Percentiles rank a stretch among this genome's conserved stretches.
These are phyloP conservation scores for Lasioglossum malachurum DNA, from an alignment of 2,888 invertebrate genomes.

Conservation along the genomic window DNA sequence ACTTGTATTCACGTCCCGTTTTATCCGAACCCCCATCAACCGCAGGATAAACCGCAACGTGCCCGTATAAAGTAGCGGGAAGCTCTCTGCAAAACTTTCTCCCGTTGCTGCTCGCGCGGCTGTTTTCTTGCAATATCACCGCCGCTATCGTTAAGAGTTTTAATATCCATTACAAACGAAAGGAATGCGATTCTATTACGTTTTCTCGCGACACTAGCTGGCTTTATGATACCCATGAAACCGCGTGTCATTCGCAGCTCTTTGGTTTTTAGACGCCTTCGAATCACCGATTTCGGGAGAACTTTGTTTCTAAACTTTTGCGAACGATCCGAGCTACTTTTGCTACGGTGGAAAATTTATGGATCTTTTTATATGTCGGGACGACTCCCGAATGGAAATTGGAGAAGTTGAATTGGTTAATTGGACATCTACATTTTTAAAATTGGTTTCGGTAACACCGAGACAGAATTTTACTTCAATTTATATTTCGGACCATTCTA, in stretches of 20 bases:
- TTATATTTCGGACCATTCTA: too few species aligned
- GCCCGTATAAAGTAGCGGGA: conserved; percentile 34
- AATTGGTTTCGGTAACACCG: not conserved
- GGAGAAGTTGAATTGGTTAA: not conserved
- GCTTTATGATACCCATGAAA: not conserved
- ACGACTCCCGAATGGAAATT: not conserved
- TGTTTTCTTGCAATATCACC: conserved; percentile 26
- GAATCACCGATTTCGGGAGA: not conserved
- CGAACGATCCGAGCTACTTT: not conserved
- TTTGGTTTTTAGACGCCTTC: not conserved
- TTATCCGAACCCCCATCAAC: conserved; percentile 54
- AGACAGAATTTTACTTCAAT: too few species aligned
- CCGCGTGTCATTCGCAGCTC: not conserved
- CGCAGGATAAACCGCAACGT: conserved; percentile 41
- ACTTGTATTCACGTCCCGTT: conserved; percentile 38
- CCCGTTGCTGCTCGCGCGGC: not conserved
- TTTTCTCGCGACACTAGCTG: not conserved
- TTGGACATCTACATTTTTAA: not conserved
- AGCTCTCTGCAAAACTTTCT: conserved; percentile 38
- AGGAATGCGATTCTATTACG: conserved; percentile 4
- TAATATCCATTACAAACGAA: conserved; percentile 34
- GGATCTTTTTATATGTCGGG: not conserved
- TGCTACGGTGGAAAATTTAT: not conserved
- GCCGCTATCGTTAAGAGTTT: conserved; percentile 17
- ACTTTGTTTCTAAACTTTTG: not conserved